Conservation (phyloP, 2,888 invertebrate genomes). For the Zelleria hepariella region DNA sequence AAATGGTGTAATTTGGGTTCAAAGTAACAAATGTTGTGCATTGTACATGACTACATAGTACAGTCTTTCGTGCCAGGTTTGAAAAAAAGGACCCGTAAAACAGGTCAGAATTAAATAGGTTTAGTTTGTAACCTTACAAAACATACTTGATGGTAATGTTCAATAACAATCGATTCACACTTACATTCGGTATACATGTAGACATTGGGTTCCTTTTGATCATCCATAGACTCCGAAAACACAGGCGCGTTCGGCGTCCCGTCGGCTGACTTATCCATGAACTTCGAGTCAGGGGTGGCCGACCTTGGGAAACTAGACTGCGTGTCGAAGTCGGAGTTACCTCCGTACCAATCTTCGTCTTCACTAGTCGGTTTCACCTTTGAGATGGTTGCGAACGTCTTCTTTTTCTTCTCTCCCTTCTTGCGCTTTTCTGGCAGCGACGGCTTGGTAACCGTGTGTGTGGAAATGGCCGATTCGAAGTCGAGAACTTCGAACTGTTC, state of each 20-base stretch:
- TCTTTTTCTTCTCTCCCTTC: slow-evolving; percentile 28
- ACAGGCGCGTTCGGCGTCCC: slow-evolving; percentile 17
- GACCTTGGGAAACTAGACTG: slow-evolving; percentile 55
- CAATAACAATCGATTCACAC: slow-evolving; percentile 23
- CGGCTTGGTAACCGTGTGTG: slow-evolving; percentile 54
- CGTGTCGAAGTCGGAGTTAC: slow-evolving; percentile 50
- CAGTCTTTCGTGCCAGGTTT: too few species aligned
- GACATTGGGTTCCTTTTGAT: slow-evolving; percentile 33
- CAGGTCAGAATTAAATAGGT: too few species aligned
- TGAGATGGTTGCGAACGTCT: slow-evolving; percentile 29
- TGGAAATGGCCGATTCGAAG: slow-evolving; percentile 53
- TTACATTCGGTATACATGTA: slow-evolving; percentile 55
- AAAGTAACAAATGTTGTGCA: too few species aligned
- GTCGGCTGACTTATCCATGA: slow-evolving; percentile 26
- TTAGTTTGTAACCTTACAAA: too few species aligned
- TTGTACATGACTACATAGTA: too few species aligned
- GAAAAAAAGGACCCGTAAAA: too few species aligned
- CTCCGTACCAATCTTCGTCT: slow-evolving; percentile 49
- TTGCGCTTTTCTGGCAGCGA: slow-evolving; percentile 18
- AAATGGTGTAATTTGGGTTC: too few species aligned
- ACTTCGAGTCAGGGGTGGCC: slow-evolving; percentile 51
- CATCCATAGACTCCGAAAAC: slow-evolving; percentile 44
- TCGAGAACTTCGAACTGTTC: slow-evolving; percentile 27
- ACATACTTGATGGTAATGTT: too few species aligned
- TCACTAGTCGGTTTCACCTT: slow-evolving; percentile 35